These are phyloP conservation scores for Tipula helvola DNA, from an alignment of 2,888 invertebrate species.

Conservation along the genomic window DNA sequence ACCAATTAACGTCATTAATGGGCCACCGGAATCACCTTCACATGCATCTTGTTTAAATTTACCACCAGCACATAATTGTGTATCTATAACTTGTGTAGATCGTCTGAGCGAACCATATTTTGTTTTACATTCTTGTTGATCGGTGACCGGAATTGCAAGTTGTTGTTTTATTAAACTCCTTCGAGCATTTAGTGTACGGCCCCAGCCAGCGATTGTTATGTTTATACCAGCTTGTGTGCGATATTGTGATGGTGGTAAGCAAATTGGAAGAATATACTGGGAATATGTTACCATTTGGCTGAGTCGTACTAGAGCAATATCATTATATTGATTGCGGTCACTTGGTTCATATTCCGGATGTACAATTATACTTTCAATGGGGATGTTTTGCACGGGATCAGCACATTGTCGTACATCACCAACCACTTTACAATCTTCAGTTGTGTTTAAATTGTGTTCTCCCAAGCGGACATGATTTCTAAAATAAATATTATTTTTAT, in stretches of 20 bases:
- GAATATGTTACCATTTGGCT: slow-evolving; percentile 40
- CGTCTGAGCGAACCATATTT: slow-evolving; percentile 24
- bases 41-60: slow-evolving; percentile 54
- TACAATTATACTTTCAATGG: slow-evolving; percentile 46
- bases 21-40: slow-evolving; percentile 65
- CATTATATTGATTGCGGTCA: slow-evolving; percentile 46
- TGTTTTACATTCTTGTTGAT: slow-evolving; percentile 36
- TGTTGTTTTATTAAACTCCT: slow-evolving; percentile 45
- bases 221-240: slow-evolving; percentile 25
- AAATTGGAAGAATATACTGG: slow-evolving; percentile 45
- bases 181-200: slow-evolving; percentile 36
- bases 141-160: slow-evolving; percentile 37
- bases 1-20: slow-evolving; percentile 46
- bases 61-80: slow-evolving; percentile 60
- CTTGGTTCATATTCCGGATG: slow-evolving; percentile 50
- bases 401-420: slow-evolving; percentile 35
- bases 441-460: slow-evolving; percentile 13
- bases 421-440: slow-evolving; percentile 39
- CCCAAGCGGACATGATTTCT: slow-evolving; percentile 12
- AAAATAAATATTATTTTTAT: background rate
- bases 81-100: slow-evolving; percentile 18
- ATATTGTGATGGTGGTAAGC: slow-evolving; percentile 37
- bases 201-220: slow-evolving; percentile 49
- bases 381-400: slow-evolving; percentile 43
- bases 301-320: slow-evolving; percentile 59